Percentiles rank a stretch among this genome's conserved stretches.
These are phyloP conservation scores for Leptobrachium leishanense DNA, from an alignment of 2,113 vertebrate genomes.

Conservation along the genomic window DNA sequence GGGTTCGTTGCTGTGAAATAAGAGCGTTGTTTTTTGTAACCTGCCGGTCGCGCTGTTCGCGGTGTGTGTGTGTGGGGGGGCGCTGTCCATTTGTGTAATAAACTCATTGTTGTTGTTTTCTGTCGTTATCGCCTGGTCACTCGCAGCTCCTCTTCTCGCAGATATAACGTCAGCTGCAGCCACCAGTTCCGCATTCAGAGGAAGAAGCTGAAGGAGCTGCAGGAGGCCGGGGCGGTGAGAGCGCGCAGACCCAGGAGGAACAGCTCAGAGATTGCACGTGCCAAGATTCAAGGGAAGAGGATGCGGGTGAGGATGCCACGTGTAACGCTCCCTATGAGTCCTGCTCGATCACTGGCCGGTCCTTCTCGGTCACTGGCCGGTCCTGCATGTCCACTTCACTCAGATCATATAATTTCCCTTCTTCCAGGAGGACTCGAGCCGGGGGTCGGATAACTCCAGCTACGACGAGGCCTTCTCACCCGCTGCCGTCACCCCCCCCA, in stretches of 20 bases:
- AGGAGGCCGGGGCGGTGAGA: constrained; percentile 69
- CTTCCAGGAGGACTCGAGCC: constrained; percentile 85
- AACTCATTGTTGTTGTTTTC: too few relatives aligned
- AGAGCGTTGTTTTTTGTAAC: too few relatives aligned
- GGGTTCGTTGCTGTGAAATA: too few relatives aligned
- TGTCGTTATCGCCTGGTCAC: too few relatives aligned
- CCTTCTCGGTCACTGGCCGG: too few relatives aligned
- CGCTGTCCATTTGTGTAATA: too few relatives aligned
- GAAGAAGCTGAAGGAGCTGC: constrained; percentile 76
- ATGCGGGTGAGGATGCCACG: constrained; percentile 70
- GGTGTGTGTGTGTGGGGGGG: too few relatives aligned
- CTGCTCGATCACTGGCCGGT: too few relatives aligned
- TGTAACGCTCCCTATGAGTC: too few relatives aligned
- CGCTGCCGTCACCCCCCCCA: constrained; percentile 83
- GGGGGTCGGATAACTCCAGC: constrained; percentile 88
- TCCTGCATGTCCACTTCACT: neutral
- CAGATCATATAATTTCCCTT: neutral
- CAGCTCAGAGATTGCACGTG: constrained; percentile 78
- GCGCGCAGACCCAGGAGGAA: constrained; percentile 75
- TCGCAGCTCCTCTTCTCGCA: constrained; percentile 51
- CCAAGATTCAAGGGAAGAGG: constrained; percentile 83
- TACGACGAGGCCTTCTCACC: constrained; percentile 89
- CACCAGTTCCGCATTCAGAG: constrained; percentile 87
- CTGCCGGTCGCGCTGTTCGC: too few relatives aligned
- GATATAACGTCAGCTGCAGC: constrained; percentile 96